These are phyloP conservation scores for Zaprionus kolodkinae DNA, from an alignment of 1,140 invertebrate species.

Conservation along the genomic window DNA sequence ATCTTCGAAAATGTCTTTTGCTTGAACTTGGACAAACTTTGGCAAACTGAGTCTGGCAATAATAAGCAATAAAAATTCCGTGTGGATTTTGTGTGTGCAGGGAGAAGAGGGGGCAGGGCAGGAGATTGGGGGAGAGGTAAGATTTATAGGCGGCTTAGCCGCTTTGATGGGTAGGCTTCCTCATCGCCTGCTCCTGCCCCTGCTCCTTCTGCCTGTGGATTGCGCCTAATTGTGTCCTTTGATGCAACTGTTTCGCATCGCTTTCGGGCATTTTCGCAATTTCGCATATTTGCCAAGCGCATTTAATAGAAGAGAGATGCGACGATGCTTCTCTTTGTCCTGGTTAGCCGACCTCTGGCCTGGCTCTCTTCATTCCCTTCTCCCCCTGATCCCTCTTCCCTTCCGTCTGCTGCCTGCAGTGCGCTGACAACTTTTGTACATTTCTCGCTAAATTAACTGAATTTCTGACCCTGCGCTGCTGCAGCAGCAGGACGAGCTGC, in stretches of 20 bases:
- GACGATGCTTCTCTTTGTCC: constrained; percentile 6
- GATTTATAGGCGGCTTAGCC: constrained; percentile 76
- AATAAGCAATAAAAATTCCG: constrained; percentile 82
- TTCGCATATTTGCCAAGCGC: constrained; percentile 76
- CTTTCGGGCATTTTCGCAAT: constrained; percentile 24
- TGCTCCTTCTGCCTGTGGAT: not conserved
- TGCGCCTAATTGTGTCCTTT: constrained; percentile 76
- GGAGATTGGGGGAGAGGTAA: constrained; percentile 40
- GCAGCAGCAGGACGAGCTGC: constrained; percentile 54
- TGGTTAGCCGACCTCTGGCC: constrained; percentile 56
- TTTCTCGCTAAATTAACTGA: constrained; percentile 82
- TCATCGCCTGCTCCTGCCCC: not conserved
- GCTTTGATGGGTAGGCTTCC: constrained; percentile 61
- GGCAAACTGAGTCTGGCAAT: constrained; percentile 49
- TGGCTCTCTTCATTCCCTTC: not conserved
- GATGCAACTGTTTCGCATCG: constrained; percentile 79
- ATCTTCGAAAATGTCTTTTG: constrained; percentile 48
- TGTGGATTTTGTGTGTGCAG: constrained; percentile 66
- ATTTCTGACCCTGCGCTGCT: constrained; percentile 72
- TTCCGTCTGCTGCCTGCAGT: constrained; percentile 17
- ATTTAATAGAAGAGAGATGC: constrained; percentile 31
- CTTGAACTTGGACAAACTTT: constrained; percentile 17
- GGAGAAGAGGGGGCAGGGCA: not conserved
- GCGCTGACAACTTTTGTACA: constrained; percentile 81
- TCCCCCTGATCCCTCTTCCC: not conserved